Evolutionary conservation across 1,140 invertebrate genomes (phyloP).

Genomic region (Conopomorpha cramerella): DNA sequence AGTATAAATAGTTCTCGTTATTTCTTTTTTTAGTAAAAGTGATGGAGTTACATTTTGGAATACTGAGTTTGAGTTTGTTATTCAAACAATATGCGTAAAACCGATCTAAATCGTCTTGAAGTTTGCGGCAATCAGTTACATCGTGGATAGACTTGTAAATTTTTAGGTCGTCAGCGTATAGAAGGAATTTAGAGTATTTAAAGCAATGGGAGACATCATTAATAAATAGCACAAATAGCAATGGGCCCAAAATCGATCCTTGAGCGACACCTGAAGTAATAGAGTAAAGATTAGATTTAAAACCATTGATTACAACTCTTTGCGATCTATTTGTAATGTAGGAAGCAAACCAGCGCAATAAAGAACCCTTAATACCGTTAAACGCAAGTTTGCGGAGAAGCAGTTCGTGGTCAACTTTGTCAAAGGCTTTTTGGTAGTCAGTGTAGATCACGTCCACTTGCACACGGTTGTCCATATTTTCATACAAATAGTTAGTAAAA

Average conservation of each 20-base stretch:
- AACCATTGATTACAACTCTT: conserved; percentile 9
- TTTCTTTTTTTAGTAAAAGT: conserved; percentile 16
- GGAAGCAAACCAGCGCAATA: conserved; percentile 14
- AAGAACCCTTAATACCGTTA: conserved; percentile 6
- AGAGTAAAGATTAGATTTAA: conserved; percentile 4
- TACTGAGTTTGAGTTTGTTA: conserved; percentile 12
- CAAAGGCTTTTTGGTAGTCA: conserved; percentile 19
- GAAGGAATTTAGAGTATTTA: conserved; percentile 8
- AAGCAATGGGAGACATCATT: conserved; percentile 21
- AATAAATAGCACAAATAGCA: conserved; percentile 21
- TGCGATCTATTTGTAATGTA: conserved; percentile 13
- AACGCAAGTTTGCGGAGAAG: conserved; percentile 6
- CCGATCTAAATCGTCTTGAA: conserved; percentile 12
- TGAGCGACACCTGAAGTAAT: conserved; percentile 16
- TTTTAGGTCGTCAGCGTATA: conserved; percentile 22
- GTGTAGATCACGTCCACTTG: conserved; percentile 19
- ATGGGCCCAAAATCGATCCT: conserved; percentile 19
- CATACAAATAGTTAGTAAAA: conserved; percentile 7
- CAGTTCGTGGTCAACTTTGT: conserved; percentile 9
- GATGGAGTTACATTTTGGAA: conserved; percentile 13
- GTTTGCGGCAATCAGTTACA: conserved; percentile 3
- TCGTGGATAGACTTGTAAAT: conserved; percentile 18
- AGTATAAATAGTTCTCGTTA: conserved; percentile 2
- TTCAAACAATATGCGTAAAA: conserved; percentile 8
- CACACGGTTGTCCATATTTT: conserved; percentile 7